These are phyloP conservation scores for Petroica traversi DNA, from an alignment of 2,113 vertebrate genomes.

Conservation along the genomic window DNA sequence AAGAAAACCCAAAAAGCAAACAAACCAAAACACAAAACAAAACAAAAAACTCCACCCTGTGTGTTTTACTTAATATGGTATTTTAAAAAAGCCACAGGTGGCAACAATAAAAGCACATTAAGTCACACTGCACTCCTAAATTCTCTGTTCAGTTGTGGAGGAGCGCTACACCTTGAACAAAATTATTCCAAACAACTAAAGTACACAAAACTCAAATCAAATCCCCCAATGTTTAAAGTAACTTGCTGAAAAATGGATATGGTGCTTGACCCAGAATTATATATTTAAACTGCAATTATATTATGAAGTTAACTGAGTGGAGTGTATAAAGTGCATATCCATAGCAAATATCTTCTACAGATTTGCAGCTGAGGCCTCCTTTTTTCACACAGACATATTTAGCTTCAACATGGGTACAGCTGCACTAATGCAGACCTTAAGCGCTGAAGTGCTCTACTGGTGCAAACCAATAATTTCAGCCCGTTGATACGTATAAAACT, in stretches of 20 bases:
- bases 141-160: neutral
- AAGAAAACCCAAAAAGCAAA: too few species aligned
- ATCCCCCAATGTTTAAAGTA: neutral
- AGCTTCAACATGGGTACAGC: neutral
- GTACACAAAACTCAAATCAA: neutral
- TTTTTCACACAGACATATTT: neutral
- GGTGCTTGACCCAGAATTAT: neutral
- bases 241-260: neutral
- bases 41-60: rapidly evolving
- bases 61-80: neutral
- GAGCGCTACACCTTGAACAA: neutral
- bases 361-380: neutral
- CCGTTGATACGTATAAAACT: neutral
- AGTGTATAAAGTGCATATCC: neutral
- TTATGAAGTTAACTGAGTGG: neutral
- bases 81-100: neutral
- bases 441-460: neutral
- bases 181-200: neutral
- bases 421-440: neutral
- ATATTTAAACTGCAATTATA: neutral
- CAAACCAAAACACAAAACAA: too few species aligned
- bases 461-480: neutral
- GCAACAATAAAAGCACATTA: neutral
- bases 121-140: neutral
- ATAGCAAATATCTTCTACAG: neutral